These are phyloP conservation scores for Drosophila anomalata DNA, from an alignment of 2,888 invertebrate genomes.

Conservation along the genomic window DNA sequence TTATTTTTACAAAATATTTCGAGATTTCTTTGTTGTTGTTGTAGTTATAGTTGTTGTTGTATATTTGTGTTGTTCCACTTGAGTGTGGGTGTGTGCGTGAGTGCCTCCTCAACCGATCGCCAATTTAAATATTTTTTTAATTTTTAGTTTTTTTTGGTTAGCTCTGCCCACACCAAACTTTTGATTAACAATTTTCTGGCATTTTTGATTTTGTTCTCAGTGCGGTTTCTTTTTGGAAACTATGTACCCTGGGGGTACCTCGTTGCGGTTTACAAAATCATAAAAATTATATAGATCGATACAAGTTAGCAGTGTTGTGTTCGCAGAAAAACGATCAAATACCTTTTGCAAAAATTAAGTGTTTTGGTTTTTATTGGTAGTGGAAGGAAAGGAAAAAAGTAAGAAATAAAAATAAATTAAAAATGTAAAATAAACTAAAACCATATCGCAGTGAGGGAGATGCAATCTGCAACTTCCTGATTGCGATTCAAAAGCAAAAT, in stretches of 20 bases:
- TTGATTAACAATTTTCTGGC: slow-evolving; percentile 18
- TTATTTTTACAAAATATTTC: slow-evolving; percentile 59
- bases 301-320: slow-evolving; percentile 31
- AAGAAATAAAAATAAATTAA: slow-evolving; percentile 72
- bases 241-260: slow-evolving; percentile 32
- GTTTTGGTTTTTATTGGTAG: slow-evolving; percentile 28
- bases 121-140: slow-evolving; percentile 17
- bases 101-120: slow-evolving; percentile 52
- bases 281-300: slow-evolving; percentile 40
- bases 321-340: slow-evolving; percentile 55
- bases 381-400: slow-evolving; percentile 49
- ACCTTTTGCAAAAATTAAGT: slow-evolving; percentile 55
- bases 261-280: slow-evolving; percentile 56
- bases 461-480: slow-evolving; percentile 11
- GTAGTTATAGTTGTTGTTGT: slow-evolving; percentile 16
- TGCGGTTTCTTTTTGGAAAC: slow-evolving; percentile 48
- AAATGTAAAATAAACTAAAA: slow-evolving; percentile 63
- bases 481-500: slow-evolving; percentile 11
- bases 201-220: slow-evolving; percentile 54
- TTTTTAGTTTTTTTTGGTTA: slow-evolving; percentile 4
- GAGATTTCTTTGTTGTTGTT: slow-evolving; percentile 53
- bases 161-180: slow-evolving; percentile 29
- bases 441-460: slow-evolving; percentile 30
- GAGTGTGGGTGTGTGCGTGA: slow-evolving; percentile 35
- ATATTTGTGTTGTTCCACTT: slow-evolving; percentile 30